Percentiles rank a stretch among this genome's conserved stretches.
phyloP scores from a whole-genome alignment of 1,140 invertebrate species.

The Leptinotarsa defecta region DNA sequence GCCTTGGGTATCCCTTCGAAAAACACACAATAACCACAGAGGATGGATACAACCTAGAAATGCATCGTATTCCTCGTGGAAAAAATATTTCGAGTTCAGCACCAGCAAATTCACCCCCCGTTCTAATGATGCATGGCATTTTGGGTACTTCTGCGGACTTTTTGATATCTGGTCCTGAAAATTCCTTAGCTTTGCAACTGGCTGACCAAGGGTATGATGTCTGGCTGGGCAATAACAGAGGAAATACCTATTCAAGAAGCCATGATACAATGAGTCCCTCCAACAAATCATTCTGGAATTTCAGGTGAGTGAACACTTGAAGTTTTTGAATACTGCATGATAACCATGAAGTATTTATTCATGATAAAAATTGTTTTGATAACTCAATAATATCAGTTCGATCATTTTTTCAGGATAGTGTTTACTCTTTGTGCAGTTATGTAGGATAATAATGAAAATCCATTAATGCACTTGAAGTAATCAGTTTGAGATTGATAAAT shows the following conservation, averaged over 20 bases:
- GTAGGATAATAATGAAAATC: too few relatives aligned
- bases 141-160: slow-evolving; percentile 69
- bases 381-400: too few relatives aligned
- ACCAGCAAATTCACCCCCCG: slow-evolving; percentile 50
- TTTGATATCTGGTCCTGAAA: slow-evolving; percentile 65
- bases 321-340: too few relatives aligned
- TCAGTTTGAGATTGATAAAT: too few relatives aligned
- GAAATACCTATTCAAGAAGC: slow-evolving; percentile 65
- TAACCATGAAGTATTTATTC: too few relatives aligned
- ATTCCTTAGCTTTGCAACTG: slow-evolving; percentile 67
- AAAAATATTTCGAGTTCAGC: slow-evolving; percentile 54
- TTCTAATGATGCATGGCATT: slow-evolving; percentile 62
- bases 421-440: too few relatives aligned
- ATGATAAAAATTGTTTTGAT: too few relatives aligned
- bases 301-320: slow-evolving; percentile 23
- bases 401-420: too few relatives aligned
- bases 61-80: slow-evolving; percentile 36
- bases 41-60: slow-evolving; percentile 70
- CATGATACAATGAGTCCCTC: slow-evolving; percentile 55
- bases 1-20: slow-evolving; percentile 58
- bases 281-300: slow-evolving; percentile 71
- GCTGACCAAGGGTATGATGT: slow-evolving; percentile 78
- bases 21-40: slow-evolving; percentile 67
- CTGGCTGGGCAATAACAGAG: slow-evolving; percentile 73
- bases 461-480: too few relatives aligned